Evolutionary conservation across 2,797 vertebrate species (phyloP).

Genomic region (Cirrhinus molitorella): DNA sequence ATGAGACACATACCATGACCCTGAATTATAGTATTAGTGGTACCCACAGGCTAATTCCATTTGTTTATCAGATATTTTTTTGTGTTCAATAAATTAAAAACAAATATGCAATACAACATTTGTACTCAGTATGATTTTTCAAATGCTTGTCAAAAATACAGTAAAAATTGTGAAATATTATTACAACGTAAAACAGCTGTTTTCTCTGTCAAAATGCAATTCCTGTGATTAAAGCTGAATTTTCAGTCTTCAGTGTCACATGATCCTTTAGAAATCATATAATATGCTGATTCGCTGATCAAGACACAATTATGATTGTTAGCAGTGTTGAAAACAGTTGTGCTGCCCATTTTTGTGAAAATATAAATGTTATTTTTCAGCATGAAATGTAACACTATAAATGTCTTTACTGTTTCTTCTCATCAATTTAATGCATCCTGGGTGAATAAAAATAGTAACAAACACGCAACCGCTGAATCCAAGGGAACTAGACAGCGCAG

Average conservation of each 20-base stretch:
- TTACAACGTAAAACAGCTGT: neutral
- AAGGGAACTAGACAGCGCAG: neutral
- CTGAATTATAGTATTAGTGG: no score
- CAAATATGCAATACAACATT: no score
- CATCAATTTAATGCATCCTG: neutral
- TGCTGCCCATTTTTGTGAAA: neutral
- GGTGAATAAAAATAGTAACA: neutral
- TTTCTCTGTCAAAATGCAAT: no score
- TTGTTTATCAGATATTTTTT: no score
- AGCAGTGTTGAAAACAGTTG: neutral
- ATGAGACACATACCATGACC: no score
- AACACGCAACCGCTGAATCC: no score
- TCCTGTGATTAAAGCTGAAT: neutral
- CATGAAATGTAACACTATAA: neutral
- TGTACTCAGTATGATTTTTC: no score
- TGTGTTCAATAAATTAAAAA: no score
- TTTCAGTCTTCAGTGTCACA: neutral
- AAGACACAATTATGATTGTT: neutral
- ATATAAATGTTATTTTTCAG: neutral
- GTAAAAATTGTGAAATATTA: neutral
- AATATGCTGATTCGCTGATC: neutral
- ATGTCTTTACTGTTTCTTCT: neutral
- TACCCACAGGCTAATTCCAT: no score
- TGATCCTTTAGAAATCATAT: neutral
- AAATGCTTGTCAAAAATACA: no score